Conservation (phyloP, 2,797 vertebrate genomes). For the Muscicapa striata region DNA sequence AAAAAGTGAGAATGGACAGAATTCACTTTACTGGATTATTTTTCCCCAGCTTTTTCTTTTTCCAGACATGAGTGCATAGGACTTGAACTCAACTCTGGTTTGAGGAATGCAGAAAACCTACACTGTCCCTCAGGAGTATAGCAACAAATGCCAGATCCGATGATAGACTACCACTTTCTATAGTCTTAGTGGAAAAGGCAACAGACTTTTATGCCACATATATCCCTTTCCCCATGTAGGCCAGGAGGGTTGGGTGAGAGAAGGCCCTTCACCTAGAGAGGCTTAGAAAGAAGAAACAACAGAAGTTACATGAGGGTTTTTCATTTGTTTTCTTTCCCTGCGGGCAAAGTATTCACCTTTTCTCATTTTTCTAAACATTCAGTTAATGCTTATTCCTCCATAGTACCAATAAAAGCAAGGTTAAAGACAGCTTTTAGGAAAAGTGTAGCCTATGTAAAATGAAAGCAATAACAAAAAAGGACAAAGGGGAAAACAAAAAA, state of each 20-base stretch:
- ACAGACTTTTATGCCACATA: not conserved
- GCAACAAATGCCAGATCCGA: not conserved
- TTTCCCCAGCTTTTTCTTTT: not conserved
- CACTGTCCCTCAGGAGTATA: not conserved
- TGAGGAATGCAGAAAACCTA: not conserved
- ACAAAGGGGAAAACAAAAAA: not conserved
- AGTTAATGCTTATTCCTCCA: not conserved
- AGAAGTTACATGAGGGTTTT: not conserved
- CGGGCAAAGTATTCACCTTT: not conserved
- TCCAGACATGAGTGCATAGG: not conserved
- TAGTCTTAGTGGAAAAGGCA: not conserved
- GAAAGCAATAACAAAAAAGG: not conserved
- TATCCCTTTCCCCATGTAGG: not conserved
- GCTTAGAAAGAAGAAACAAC: not conserved
- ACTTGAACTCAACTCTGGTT: not conserved
- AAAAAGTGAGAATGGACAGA: not conserved
- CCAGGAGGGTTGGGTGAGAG: not conserved
- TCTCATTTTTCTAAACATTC: not conserved
- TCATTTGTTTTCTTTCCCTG: fast-evolving
- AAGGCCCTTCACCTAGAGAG: not conserved
- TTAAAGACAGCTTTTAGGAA: not conserved
- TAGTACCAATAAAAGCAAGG: not conserved
- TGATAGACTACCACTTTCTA: not conserved
- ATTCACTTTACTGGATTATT: not conserved
- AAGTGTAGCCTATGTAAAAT: not conserved